phyloP scores from a whole-genome alignment of 1,140 invertebrate genomes.

The Lineus longissimus region DNA sequence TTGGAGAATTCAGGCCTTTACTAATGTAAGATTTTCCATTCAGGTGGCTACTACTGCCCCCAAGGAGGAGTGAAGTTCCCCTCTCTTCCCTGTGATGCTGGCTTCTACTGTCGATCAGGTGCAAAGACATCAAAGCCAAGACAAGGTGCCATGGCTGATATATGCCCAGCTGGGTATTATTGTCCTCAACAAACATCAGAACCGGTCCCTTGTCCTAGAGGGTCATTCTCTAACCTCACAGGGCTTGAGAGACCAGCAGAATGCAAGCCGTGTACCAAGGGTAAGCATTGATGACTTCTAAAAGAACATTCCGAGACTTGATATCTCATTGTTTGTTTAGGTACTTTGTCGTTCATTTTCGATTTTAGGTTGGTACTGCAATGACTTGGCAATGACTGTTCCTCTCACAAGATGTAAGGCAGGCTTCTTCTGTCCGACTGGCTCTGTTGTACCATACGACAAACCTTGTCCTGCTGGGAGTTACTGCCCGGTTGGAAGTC shows the following conservation, averaged over 20 bases:
- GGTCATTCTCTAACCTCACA: conserved; percentile 41
- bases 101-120: conserved; percentile 41
- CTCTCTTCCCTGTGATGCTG: conserved; percentile 33
- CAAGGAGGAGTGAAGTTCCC: conserved; percentile 33
- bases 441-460: conserved; percentile 30
- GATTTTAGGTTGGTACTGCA: conserved; percentile 48
- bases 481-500: conserved; percentile 45
- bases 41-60: conserved; percentile 45
- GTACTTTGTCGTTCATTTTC: no score
- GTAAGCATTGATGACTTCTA: conserved; percentile 18
- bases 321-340: no score
- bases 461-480: conserved; percentile 39
- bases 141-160: conserved; percentile 31
- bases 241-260: conserved; percentile 36
- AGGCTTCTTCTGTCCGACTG: conserved; percentile 42
- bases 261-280: conserved; percentile 40
- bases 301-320: no score
- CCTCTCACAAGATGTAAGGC: conserved; percentile 35
- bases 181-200: conserved; percentile 43
- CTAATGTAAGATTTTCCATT: no score
- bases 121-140: conserved; percentile 37
- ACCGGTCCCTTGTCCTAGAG: conserved; percentile 39
- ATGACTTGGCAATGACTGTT: conserved; percentile 29
- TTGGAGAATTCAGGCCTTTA: no score
- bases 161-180: conserved; percentile 43